These are phyloP conservation scores for Himalopsyche tibetana DNA, from an alignment of 2,888 invertebrate genomes.

Conservation along the genomic window DNA sequence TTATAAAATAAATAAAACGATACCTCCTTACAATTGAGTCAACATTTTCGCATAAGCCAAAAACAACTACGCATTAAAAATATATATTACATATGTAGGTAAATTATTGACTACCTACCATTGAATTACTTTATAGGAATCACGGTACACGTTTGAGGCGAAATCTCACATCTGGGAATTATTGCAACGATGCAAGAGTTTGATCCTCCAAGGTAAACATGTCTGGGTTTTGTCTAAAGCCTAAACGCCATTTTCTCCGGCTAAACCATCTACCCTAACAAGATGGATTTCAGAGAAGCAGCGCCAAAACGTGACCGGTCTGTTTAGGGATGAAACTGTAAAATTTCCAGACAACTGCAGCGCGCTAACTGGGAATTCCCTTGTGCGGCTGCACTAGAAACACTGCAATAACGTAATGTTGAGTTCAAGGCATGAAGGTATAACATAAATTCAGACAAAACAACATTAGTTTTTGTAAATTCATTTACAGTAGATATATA, in stretches of 20 bases:
- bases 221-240: constrained; percentile 45
- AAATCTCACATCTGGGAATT: constrained; percentile 55
- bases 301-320: constrained; percentile 46
- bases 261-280: constrained; percentile 41
- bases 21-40: no score
- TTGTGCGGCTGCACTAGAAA: neutral
- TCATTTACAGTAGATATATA: neutral
- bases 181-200: constrained; percentile 52
- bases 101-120: neutral
- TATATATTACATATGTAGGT: no score
- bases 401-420: constrained; percentile 8
- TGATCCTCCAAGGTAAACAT: constrained; percentile 53
- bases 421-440: neutral
- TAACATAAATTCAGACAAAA: neutral
- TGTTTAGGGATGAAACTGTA: constrained; percentile 46
- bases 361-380: constrained; percentile 43
- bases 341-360: constrained; percentile 51
- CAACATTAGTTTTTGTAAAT: neutral
- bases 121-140: neutral
- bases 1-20: no score
- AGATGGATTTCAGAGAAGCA: constrained; percentile 49
- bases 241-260: constrained; percentile 22
- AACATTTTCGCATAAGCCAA: no score
- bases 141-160: constrained; percentile 46
- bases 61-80: no score